Conservation (phyloP, 2,888 invertebrate species). For the Plagodis pulveraria region DNA sequence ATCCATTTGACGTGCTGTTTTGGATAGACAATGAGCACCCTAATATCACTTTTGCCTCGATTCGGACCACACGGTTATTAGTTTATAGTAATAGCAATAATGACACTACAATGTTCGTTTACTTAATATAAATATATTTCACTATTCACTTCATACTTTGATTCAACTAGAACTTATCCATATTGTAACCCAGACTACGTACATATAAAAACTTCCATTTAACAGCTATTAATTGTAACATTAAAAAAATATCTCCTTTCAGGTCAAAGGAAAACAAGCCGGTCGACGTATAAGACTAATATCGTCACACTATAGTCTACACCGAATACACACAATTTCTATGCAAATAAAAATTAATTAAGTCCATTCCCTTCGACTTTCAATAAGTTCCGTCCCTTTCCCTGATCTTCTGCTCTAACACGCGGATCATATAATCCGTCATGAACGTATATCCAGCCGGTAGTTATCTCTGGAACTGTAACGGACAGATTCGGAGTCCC, state of each 20-base stretch:
- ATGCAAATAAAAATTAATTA: slow-evolving; percentile 35
- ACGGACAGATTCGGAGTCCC: slow-evolving; percentile 92
- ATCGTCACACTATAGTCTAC: background rate
- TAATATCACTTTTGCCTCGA: too few relatives aligned
- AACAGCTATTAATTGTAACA: too few relatives aligned
- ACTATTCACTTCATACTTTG: too few relatives aligned
- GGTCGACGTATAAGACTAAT: slow-evolving; percentile 46
- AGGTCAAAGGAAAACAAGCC: slow-evolving; percentile 55
- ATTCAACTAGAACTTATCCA: too few relatives aligned
- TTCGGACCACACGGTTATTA: too few relatives aligned
- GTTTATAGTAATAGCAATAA: too few relatives aligned
- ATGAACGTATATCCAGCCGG: slow-evolving; percentile 3
- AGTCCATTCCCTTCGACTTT: slow-evolving; percentile 7
- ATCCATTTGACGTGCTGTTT: too few relatives aligned
- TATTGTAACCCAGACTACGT: too few relatives aligned
- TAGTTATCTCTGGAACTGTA: slow-evolving; percentile 78
- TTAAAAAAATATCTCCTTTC: slow-evolving; percentile 35
- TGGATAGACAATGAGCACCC: too few relatives aligned
- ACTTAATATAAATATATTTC: too few relatives aligned
- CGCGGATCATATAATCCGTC: slow-evolving; percentile 16
- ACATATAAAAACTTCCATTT: too few relatives aligned
- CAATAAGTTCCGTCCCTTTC: background rate
- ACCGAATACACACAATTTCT: slow-evolving; percentile 7
- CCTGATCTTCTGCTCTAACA: slow-evolving; percentile 23
- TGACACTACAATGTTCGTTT: too few relatives aligned